Conservation (phyloP, 2,888 invertebrate species). For the Hydraecia micacea region DNA sequence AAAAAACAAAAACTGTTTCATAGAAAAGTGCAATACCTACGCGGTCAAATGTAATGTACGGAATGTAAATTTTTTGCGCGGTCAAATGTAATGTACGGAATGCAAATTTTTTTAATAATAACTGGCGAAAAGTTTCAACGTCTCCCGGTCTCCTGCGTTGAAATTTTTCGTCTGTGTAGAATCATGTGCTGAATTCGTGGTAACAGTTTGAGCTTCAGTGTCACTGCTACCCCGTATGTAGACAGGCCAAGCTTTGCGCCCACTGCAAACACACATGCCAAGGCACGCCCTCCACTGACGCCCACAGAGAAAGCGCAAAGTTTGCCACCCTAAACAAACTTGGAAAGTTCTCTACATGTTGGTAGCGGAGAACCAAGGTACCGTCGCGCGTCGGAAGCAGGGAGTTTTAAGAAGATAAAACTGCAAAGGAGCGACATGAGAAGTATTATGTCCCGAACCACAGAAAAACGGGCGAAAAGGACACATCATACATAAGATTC, state of each 20-base stretch:
- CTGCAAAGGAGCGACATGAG: neutral
- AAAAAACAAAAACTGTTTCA: neutral
- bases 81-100: neutral
- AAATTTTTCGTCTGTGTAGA: too few relatives aligned
- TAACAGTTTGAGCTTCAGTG: neutral
- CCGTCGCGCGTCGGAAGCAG: neutral
- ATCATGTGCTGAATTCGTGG: neutral
- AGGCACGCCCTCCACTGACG: conserved; percentile 24
- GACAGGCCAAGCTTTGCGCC: conserved; percentile 12
- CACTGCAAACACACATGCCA: conserved; percentile 33
- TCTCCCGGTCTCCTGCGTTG: too few relatives aligned
- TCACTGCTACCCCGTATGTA: conserved; percentile 5
- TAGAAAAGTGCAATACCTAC: neutral
- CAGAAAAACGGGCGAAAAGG: neutral
- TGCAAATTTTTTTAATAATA: neutral
- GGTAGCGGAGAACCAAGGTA: conserved; percentile 15
- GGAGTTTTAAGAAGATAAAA: conserved; percentile 10
- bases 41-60: neutral
- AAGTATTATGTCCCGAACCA: neutral
- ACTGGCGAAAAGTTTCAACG: neutral
- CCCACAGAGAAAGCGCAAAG: conserved; percentile 37
- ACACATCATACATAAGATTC: neutral
- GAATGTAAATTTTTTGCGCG: neutral
- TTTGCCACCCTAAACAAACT: conserved; percentile 52
- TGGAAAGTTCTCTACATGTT: conserved; percentile 12